phyloP scores from a whole-genome alignment of 2,797 vertebrate genomes.

The Uromys caudimaculatus region DNA sequence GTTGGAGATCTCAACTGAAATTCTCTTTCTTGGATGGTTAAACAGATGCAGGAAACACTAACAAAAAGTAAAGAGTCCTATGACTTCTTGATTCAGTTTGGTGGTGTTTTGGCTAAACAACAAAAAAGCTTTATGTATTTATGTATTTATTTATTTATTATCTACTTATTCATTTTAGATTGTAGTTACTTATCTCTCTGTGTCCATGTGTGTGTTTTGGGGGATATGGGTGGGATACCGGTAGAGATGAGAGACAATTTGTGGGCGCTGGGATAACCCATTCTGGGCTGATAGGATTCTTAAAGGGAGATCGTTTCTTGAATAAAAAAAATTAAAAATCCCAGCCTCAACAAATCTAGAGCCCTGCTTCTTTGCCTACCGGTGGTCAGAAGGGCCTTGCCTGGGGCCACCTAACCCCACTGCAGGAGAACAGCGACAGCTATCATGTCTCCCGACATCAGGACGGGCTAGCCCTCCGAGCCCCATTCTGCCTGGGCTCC shows the following conservation, averaged over 20 bases:
- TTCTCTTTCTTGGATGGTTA: conserved; percentile 11
- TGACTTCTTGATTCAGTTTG: background rate
- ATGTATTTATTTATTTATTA: background rate
- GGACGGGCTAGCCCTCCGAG: conserved; percentile 89
- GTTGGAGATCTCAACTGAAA: conserved; percentile 7
- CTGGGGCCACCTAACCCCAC: conserved; percentile 63
- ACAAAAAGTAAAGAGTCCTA: conserved; percentile 13
- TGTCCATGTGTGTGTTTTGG: background rate
- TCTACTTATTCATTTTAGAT: background rate
- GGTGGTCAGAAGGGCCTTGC: conserved; percentile 71
- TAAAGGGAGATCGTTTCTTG: conserved; percentile 50
- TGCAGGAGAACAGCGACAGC: conserved; percentile 77
- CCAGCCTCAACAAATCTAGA: background rate
- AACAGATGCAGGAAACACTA: conserved; percentile 43
- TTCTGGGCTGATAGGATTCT: background rate
- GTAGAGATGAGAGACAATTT: background rate
- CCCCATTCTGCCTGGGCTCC: background rate
- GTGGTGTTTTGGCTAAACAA: background rate
- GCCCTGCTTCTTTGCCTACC: conserved; percentile 57
- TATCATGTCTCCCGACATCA: conserved; percentile 87
- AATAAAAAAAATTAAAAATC: background rate
- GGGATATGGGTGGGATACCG: background rate
- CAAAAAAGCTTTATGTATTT: background rate
- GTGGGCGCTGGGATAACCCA: too few species aligned
- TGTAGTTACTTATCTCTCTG: background rate